Base-by-base conservation (phyloP, 2,113 vertebrate species). In the Gavialis gangeticus region DNA sequence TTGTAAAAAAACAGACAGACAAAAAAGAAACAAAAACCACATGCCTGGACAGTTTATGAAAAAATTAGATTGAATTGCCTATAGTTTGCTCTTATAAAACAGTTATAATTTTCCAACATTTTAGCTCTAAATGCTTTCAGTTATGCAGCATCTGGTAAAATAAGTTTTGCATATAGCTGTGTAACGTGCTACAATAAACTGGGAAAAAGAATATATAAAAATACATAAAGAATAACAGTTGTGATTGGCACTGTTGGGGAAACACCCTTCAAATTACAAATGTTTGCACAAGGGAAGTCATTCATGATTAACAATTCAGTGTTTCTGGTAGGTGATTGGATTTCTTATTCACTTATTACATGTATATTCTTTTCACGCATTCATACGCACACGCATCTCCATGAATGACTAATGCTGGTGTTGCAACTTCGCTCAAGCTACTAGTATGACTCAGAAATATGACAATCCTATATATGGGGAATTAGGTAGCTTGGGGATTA, bases 81-180 rank as follows among this genome's bases (percentile, higher is more conserved):
- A 30, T 77, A 66, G n/a, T 82, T 75, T 93, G 28, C 82, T 89
- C 94, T 54, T 86, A 88, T n/a, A 16, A 79, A 87, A 76, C 8
- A 79, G 46, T 73, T 37, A 27, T 88, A 79, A 82, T 82, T 95
- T 84, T 12, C 88, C 75, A 75, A 77, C 24, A 57, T 90, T 93
- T 79, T n/a, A 60, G 81, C 59, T 59, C 82, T 10, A 67, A 17
- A 30, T 19, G 56, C 82, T 93, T 93, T 69, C 54, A 90, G n/a
- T 69, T 5, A 90, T 9, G 78, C 66, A 66, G 25, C 75, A 64
- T 5, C 25, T 0, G 1, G 55, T 89, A 64, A 91, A 83, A 73
- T 82, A 10, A 88, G 9, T 84, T 92, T 91, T 88, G 69, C 64
- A 28, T 56, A 79, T 10, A 46, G 46, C 46, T 46, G 46, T 46